Evolutionary conservation across 2,888 invertebrate genomes (phyloP).

Genomic region (Trachelus troglodyta): DNA sequence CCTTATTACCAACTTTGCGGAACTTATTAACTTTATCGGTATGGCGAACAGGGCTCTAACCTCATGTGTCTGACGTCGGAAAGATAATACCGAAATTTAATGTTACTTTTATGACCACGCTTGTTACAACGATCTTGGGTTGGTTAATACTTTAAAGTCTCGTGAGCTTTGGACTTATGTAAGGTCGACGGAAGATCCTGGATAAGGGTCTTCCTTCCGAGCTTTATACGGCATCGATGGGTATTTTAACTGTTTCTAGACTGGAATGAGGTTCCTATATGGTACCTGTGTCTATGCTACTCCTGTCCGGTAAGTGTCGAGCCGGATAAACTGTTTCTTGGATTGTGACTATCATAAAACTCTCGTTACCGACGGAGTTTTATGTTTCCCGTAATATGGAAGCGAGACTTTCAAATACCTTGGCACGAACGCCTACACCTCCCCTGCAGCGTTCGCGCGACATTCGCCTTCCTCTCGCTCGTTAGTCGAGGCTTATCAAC

Average conservation of each 20-base stretch:
- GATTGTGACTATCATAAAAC: not conserved
- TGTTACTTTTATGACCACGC: not conserved
- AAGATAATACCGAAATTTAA: not conserved
- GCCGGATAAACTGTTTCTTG: not conserved
- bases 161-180: not conserved
- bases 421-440: conserved; percentile 10
- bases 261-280: not conserved
- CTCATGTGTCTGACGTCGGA: not conserved
- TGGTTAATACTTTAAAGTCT: not conserved
- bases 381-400: conserved; percentile 16
- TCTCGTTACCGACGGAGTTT: conserved; percentile 10
- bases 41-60: not conserved
- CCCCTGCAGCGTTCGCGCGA: not conserved
- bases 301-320: not conserved
- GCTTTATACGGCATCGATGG: not conserved
- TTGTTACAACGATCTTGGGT: not conserved
- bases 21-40: not conserved
- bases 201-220: not conserved
- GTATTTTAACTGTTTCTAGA: not conserved
- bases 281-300: not conserved
- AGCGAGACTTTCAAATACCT: conserved; percentile 16
- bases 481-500: conserved; percentile 9
- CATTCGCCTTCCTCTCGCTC: not conserved
- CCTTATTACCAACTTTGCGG: not conserved
- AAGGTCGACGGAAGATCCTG: not conserved